These are phyloP conservation scores for Drosophila ananassae DNA, from an alignment of 1,140 invertebrate genomes.

Conservation along the genomic window DNA sequence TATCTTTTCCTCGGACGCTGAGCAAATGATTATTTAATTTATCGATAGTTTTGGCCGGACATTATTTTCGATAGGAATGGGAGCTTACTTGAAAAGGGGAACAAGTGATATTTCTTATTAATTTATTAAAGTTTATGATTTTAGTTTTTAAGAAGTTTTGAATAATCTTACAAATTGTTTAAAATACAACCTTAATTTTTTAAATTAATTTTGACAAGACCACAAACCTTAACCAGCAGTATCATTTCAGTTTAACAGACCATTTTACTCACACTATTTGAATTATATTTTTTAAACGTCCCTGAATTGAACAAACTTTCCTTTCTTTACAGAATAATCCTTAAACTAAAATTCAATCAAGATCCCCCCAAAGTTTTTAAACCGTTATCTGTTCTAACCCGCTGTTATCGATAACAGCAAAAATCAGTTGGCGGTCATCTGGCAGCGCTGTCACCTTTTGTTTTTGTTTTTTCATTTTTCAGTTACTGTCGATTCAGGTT, in stretches of 20 bases:
- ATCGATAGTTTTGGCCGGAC: background rate
- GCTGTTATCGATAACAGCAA: conserved; percentile 1
- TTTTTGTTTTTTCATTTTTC: conserved; percentile 50
- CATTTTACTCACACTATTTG: no score
- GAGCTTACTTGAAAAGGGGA: background rate
- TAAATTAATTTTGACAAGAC: no score
- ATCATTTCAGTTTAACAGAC: no score
- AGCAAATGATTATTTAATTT: background rate
- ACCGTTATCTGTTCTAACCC: background rate
- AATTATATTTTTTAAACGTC: no score
- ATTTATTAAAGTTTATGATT: no score
- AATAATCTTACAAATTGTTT: no score
- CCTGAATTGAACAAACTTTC: no score
- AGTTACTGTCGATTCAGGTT: conserved; percentile 11
- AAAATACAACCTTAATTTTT: no score
- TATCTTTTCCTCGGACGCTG: conserved; percentile 3
- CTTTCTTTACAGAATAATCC: no score
- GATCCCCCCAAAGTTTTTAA: background rate
- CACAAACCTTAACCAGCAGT: no score
- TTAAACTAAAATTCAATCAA: background rate
- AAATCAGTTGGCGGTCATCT: background rate
- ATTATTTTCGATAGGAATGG: background rate
- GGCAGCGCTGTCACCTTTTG: conserved; percentile 24
- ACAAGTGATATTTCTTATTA: background rate
- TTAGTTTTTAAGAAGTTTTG: no score